A percentile compares a stretch with the other conserved stretches of the same genome.
phyloP scores from a whole-genome alignment of 2,113 vertebrate genomes.

The Albula glossodonta region DNA sequence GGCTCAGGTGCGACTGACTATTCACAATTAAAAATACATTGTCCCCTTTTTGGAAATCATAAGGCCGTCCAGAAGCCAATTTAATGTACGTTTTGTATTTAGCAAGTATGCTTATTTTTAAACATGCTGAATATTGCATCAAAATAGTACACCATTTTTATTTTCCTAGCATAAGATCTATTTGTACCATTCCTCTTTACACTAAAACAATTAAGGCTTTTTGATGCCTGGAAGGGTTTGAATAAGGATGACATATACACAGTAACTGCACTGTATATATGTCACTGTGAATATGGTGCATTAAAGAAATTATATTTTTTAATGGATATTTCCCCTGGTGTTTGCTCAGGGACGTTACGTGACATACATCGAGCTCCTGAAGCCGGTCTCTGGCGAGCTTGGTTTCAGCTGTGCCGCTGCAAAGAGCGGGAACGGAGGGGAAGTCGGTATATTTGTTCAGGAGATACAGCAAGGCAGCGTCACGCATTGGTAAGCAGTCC shows the following conservation, averaged over 20 bases:
- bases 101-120: no score
- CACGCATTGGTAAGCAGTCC: conserved; percentile 69
- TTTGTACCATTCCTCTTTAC: not conserved
- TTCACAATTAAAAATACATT: no score
- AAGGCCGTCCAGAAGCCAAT: no score
- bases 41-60: no score
- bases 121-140: no score
- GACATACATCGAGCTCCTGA: conserved; percentile 75
- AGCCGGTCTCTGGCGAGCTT: conserved; percentile 72
- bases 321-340: not conserved
- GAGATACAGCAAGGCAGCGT: conserved; percentile 81
- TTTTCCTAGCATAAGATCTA: not conserved
- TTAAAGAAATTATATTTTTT: not conserved
- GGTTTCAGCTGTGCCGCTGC: conserved; percentile 83
- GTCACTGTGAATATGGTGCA: not conserved
- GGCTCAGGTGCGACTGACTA: conserved; percentile 70
- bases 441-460: conserved; percentile 84
- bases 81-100: no score
- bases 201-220: not conserved
- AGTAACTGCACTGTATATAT: not conserved
- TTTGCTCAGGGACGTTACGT: conserved; percentile 74
- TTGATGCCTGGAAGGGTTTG: no score
- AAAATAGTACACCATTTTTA: no score
- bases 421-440: conserved; percentile 77
- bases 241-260: no score